Evolutionary conservation across 1,140 invertebrate genomes (phyloP).

Genomic region (Pentalonia nigronervosa): DNA sequence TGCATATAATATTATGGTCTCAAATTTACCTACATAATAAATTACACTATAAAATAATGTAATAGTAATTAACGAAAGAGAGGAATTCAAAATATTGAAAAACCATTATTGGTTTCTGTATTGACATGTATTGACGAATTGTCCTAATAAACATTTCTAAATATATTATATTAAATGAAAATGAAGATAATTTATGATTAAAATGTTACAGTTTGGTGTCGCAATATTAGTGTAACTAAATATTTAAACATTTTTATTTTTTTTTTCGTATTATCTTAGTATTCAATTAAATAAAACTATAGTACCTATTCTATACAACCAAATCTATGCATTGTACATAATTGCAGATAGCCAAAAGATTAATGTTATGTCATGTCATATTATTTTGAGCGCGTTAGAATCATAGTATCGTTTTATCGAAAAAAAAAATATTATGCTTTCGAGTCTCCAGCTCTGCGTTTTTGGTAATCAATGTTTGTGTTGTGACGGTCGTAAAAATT

Average conservation of each 20-base stretch:
- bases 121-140: neutral
- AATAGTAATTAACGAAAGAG: neutral
- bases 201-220: neutral
- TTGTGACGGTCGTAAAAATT: neutral
- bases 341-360: neutral
- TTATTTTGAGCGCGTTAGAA: neutral
- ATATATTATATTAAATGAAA: neutral
- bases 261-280: neutral
- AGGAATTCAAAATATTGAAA: neutral
- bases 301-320: neutral
- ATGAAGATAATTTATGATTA: neutral
- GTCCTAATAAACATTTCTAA: neutral
- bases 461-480: neutral
- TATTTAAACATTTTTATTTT: neutral
- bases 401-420: neutral
- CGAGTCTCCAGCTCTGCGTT: neutral
- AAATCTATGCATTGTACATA: neutral
- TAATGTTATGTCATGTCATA: neutral
- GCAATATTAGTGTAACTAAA: neutral
- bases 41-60: neutral
- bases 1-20: too few species aligned
- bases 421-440: neutral
- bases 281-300: neutral
- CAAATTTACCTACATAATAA: too few species aligned
- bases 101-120: neutral